A percentile compares a stretch with the other conserved stretches of the same genome.
These are phyloP conservation scores for Drosophila pandora DNA, from an alignment of 1,140 invertebrate species.

Conservation along the genomic window DNA sequence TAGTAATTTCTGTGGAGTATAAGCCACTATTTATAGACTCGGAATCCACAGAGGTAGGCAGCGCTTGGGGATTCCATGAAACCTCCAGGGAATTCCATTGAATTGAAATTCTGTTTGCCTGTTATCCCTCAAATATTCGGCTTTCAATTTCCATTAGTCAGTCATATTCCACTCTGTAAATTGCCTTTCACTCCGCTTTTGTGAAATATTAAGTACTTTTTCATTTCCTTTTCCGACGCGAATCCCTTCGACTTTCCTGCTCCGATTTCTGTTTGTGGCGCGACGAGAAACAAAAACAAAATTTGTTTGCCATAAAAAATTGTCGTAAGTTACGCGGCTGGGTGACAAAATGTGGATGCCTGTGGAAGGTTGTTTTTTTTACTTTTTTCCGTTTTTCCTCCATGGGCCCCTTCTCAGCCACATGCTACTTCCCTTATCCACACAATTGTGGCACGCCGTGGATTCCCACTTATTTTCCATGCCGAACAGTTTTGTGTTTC, in stretches of 20 bases:
- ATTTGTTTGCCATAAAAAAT: slow-evolving; percentile 55
- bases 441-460: slow-evolving; percentile 42
- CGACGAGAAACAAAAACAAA: slow-evolving; percentile 43
- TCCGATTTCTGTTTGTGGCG: slow-evolving; percentile 41
- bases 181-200: slow-evolving; percentile 52
- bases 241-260: background rate
- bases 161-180: slow-evolving; percentile 51
- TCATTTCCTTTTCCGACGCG: slow-evolving; percentile 48
- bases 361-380: slow-evolving; percentile 7
- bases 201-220: slow-evolving; percentile 59
- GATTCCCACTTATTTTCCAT: slow-evolving; percentile 57
- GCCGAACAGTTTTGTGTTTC: slow-evolving; percentile 36
- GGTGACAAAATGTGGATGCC: slow-evolving; percentile 53
- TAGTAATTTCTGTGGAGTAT: too few relatives aligned
- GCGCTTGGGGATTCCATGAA: slow-evolving; percentile 9
- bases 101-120: slow-evolving; percentile 35
- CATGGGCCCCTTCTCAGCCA: background rate
- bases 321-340: slow-evolving; percentile 52
- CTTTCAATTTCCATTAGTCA: slow-evolving; percentile 51
- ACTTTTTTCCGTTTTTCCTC: background rate
- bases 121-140: slow-evolving; percentile 23
- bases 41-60: slow-evolving; percentile 3
- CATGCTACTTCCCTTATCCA: slow-evolving; percentile 2
- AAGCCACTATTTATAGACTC: background rate
- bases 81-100: slow-evolving; percentile 33